Evolutionary conservation across 2,797 vertebrate genomes (phyloP).

Genomic region (Pangasius macronema): DNA sequence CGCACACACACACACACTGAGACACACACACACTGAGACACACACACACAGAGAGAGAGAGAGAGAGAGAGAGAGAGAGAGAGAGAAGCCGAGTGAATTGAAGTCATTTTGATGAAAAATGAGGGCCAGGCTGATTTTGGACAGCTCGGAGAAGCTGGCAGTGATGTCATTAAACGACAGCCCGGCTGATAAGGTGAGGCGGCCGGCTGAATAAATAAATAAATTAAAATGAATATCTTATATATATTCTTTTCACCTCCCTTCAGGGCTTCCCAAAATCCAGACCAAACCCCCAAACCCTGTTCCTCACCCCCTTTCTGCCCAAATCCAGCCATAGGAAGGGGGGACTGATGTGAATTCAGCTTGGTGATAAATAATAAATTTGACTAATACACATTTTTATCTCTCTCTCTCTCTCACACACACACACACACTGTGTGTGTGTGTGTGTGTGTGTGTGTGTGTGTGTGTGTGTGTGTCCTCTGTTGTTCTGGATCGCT

Average conservation of each 20-base stretch:
- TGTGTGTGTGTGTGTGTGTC: no score
- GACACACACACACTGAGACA: conserved; percentile 40
- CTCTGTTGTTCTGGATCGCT: neutral
- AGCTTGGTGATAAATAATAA: conserved; percentile 80
- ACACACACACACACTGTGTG: neutral
- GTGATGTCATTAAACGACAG: conserved; percentile 77
- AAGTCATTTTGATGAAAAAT: conserved; percentile 71
- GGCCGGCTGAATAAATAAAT: conserved; percentile 80
- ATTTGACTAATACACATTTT: conserved; percentile 77
- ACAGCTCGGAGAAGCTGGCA: conserved; percentile 68
- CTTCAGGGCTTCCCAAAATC: conserved; percentile 67
- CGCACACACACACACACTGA: conserved; percentile 25
- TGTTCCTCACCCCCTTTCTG: conserved; percentile 61
- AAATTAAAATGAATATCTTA: conserved; percentile 76
- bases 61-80: neutral
- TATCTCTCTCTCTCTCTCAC: neutral
- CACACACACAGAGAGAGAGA: neutral
- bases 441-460: no score
- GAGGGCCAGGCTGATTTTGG: conserved; percentile 71
- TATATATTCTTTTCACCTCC: conserved; percentile 77
- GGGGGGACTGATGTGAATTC: conserved; percentile 63
- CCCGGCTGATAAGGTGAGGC: conserved; percentile 71
- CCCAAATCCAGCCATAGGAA: conserved; percentile 67
- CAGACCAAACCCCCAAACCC: conserved; percentile 63
- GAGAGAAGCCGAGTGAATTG: conserved; percentile 57